Percentiles rank a stretch among this genome's conserved stretches.
These are phyloP conservation scores for Proisotoma minuta DNA, from an alignment of 2,888 invertebrate species.

Conservation along the genomic window DNA sequence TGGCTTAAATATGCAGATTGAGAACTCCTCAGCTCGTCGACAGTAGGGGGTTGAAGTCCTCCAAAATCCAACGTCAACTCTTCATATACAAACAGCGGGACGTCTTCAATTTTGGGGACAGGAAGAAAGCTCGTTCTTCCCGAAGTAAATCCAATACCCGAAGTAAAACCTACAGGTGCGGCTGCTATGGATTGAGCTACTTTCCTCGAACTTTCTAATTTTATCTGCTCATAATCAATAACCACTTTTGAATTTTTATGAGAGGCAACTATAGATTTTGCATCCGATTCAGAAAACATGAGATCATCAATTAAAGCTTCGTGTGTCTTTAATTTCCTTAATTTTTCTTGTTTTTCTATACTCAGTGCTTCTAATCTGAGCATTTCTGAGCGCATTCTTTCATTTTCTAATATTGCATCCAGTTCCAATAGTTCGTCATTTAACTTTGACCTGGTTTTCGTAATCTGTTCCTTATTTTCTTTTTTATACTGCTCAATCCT, in stretches of 20 bases:
- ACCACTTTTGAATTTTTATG: slow-evolving; percentile 31
- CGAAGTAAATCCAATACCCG: slow-evolving; percentile 75
- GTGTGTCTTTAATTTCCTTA: slow-evolving; percentile 76
- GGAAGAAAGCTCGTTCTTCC: slow-evolving; percentile 62
- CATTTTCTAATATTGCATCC: slow-evolving; percentile 76
- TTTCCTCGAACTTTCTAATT: not conserved
- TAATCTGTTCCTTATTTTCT: slow-evolving; percentile 69
- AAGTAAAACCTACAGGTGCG: slow-evolving; percentile 52
- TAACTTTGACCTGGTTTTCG: slow-evolving; percentile 50
- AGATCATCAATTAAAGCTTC: slow-evolving; percentile 92
- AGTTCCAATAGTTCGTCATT: slow-evolving; percentile 76
- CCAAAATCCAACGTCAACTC: slow-evolving; percentile 59
- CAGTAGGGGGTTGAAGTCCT: slow-evolving; percentile 68
- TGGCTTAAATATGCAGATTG: slow-evolving; percentile 66
- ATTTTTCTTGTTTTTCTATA: slow-evolving; percentile 63
- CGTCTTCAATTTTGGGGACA: slow-evolving; percentile 69
- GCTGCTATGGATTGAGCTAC: slow-evolving; percentile 19
- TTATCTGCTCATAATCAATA: slow-evolving; percentile 53
- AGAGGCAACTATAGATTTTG: slow-evolving; percentile 76
- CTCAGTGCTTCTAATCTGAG: slow-evolving; percentile 67
- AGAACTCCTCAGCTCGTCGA: slow-evolving; percentile 59
- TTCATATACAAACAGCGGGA: slow-evolving; percentile 68
- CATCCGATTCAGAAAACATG: slow-evolving; percentile 86
- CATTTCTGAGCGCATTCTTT: slow-evolving; percentile 70
- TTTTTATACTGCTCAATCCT: slow-evolving; percentile 85